phyloP scores from a whole-genome alignment of 2,888 invertebrate species.

The Amphipyra berbera region DNA sequence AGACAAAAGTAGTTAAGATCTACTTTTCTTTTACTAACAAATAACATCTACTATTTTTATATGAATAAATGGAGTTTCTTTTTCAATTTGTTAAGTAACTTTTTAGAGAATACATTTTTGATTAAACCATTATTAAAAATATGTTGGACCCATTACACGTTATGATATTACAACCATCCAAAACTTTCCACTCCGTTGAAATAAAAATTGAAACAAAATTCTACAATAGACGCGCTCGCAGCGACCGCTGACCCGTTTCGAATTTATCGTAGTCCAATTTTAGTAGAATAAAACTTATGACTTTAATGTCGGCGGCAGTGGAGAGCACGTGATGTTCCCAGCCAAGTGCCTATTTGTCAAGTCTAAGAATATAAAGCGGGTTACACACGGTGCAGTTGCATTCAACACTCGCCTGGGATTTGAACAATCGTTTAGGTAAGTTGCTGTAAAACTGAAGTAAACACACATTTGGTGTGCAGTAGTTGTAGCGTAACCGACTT shows the following conservation, averaged over 20 bases:
- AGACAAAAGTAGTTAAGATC: conserved; percentile 33
- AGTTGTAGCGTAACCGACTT: conserved; percentile 21
- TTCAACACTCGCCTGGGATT: conserved; percentile 44
- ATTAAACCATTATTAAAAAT: too few species aligned
- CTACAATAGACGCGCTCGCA: conserved; percentile 27
- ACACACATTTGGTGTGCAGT: conserved; percentile 34
- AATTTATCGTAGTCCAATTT: conserved; percentile 54
- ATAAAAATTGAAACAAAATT: conserved; percentile 51
- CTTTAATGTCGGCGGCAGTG: conserved; percentile 45
- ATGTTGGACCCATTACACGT: conserved; percentile 2
- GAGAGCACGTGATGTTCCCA: conserved; percentile 47
- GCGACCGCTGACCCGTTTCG: conserved; percentile 45
- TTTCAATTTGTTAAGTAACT: background rate
- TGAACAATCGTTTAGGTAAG: conserved; percentile 45
- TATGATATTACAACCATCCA: conserved; percentile 11
- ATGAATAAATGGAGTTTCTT: conserved; percentile 1
- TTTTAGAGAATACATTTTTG: too few species aligned
- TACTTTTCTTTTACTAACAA: conserved; percentile 22
- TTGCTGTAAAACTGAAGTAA: conserved; percentile 44
- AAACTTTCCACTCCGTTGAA: conserved; percentile 36
- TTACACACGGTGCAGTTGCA: conserved; percentile 39
- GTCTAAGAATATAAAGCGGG: conserved; percentile 46
- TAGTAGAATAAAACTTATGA: conserved; percentile 50
- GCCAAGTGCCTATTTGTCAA: conserved; percentile 59
- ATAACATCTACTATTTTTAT: conserved; percentile 2